These are phyloP conservation scores for Helobdella robusta DNA, from an alignment of 2,888 invertebrate species.

Conservation along the genomic window DNA sequence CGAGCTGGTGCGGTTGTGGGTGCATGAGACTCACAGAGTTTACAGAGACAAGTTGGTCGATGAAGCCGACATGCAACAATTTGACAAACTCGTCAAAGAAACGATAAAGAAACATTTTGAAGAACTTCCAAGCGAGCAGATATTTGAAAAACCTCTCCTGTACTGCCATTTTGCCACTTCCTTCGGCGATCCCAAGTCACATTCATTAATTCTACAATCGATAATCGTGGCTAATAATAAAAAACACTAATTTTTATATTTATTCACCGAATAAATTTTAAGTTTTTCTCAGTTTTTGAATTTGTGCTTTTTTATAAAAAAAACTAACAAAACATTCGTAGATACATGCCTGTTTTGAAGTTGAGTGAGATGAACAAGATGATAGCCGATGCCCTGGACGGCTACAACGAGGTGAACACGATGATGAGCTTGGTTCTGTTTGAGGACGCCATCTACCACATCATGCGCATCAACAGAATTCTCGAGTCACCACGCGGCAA, in stretches of 20 bases:
- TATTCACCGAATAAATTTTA: too few relatives aligned
- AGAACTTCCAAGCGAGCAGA: slow-evolving; percentile 77
- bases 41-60: slow-evolving; percentile 87
- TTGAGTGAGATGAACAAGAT: slow-evolving; percentile 73
- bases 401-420: slow-evolving; percentile 87
- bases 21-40: slow-evolving; percentile 84
- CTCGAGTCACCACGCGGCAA: slow-evolving; percentile 88
- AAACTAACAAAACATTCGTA: too few relatives aligned
- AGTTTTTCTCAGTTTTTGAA: too few relatives aligned
- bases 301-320: too few relatives aligned
- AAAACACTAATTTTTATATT: too few relatives aligned
- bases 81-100: slow-evolving; percentile 77
- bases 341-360: slow-evolving; percentile 71
- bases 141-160: slow-evolving; percentile 78
- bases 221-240: too few relatives aligned
- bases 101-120: slow-evolving; percentile 86
- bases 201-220: too few relatives aligned
- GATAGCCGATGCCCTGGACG: slow-evolving; percentile 76
- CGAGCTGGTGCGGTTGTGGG: slow-evolving; percentile 79
- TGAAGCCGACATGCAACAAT: slow-evolving; percentile 80
- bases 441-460: slow-evolving; percentile 94
- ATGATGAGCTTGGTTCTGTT: slow-evolving; percentile 95
- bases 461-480: slow-evolving; percentile 78
- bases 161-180: slow-evolving; percentile 91
- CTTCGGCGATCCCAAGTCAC: slow-evolving; percentile 76